These are phyloP conservation scores for Scaptomyza caliginosa DNA, from an alignment of 2,888 invertebrate genomes.

Conservation along the genomic window DNA sequence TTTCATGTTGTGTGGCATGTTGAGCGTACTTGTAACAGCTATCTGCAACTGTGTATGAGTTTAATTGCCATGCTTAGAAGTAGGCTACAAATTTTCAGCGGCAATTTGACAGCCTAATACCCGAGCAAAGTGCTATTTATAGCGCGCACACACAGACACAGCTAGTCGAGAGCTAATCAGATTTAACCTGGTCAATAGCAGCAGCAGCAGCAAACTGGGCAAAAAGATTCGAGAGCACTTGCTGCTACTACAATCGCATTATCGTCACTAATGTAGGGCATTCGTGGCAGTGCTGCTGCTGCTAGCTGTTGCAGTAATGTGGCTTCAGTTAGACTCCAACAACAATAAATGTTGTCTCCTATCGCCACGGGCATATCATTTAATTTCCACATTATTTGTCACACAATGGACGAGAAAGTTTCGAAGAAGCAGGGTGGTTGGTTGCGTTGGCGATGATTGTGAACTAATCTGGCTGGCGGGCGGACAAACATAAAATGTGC, in stretches of 20 bases:
- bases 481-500: conserved; percentile 73
- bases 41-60: conserved; percentile 16
- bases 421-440: neutral
- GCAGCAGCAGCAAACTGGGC: neutral
- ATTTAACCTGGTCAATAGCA: conserved; percentile 36
- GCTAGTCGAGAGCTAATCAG: conserved; percentile 34
- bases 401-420: conserved; percentile 33
- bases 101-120: conserved; percentile 40
- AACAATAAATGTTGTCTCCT: conserved; percentile 53
- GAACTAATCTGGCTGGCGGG: conserved; percentile 48
- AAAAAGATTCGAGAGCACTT: conserved; percentile 16
- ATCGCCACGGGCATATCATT: conserved; percentile 74
- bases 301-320: conserved; percentile 54
- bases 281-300: conserved; percentile 8
- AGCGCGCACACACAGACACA: conserved; percentile 1
- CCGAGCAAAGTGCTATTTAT: conserved; percentile 42
- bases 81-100: conserved; percentile 52
- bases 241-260: conserved; percentile 42
- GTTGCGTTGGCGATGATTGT: conserved; percentile 6
- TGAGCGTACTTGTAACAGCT: neutral
- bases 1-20: conserved; percentile 29
- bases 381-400: conserved; percentile 80
- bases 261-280: conserved; percentile 6
- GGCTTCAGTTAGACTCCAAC: conserved; percentile 55
- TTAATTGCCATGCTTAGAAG: conserved; percentile 56